These are phyloP conservation scores for Aratinga solstitialis DNA, from an alignment of 2,797 vertebrate genomes.

Conservation along the genomic window DNA sequence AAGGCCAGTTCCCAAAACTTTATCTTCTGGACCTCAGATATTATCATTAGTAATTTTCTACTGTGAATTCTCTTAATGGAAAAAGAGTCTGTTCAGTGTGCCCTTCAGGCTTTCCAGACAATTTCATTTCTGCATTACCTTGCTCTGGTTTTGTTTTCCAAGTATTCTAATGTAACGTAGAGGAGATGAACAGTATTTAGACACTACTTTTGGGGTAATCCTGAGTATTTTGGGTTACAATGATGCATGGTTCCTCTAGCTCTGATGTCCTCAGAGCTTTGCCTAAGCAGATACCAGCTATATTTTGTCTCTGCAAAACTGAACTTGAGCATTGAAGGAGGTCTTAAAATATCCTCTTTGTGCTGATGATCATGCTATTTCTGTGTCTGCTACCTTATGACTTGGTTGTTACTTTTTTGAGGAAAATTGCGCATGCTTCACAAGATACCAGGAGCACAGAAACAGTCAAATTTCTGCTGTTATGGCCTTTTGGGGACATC, in stretches of 20 bases:
- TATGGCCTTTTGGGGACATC: background rate
- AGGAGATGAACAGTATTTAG: background rate
- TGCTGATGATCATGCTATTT: background rate
- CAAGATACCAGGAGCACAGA: background rate
- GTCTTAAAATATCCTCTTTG: background rate
- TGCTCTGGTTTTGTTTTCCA: background rate
- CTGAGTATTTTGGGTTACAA: background rate
- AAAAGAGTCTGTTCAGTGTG: background rate
- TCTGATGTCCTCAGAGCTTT: background rate
- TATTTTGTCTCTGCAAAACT: background rate
- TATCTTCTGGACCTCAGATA: background rate
- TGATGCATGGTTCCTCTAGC: background rate
- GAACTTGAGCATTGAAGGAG: background rate
- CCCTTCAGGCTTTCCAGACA: background rate
- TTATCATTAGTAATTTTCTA: background rate
- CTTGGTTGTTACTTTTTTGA: background rate
- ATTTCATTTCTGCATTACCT: background rate
- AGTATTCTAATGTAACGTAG: background rate
- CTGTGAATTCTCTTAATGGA: background rate
- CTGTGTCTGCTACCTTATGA: background rate
- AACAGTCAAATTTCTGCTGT: background rate
- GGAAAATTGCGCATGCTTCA: background rate
- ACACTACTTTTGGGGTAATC: background rate
- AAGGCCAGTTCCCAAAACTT: slow-evolving; percentile 1
- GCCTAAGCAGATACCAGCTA: background rate